Conservation (phyloP, 2,797 vertebrate species). For the Pantherophis vulpinus region DNA sequence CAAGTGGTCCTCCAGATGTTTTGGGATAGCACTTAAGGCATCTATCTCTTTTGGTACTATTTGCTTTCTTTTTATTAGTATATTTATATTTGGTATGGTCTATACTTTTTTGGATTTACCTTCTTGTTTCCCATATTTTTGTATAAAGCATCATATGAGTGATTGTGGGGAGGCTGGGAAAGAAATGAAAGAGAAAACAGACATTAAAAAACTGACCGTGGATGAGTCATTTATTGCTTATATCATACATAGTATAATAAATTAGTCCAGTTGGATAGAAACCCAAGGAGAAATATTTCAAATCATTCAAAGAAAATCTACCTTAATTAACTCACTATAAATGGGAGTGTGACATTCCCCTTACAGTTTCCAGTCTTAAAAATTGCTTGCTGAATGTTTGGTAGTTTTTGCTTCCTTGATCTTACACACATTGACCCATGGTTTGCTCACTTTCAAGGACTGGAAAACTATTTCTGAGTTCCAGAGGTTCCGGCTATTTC, state of each 20-base stretch:
- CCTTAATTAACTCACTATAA: neutral
- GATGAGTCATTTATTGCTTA: neutral
- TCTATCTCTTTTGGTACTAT: neutral
- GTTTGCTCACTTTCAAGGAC: neutral
- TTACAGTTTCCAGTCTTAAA: neutral
- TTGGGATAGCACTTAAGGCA: neutral
- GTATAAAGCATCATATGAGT: neutral
- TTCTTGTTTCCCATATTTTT: neutral
- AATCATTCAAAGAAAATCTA: neutral
- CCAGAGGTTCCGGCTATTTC: neutral
- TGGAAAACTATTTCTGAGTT: neutral
- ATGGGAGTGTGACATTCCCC: neutral
- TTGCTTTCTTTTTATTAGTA: neutral
- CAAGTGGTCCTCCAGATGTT: neutral
- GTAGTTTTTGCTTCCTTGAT: neutral
- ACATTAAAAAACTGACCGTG: neutral
- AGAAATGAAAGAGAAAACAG: neutral
- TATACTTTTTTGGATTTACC: neutral
- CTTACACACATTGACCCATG: neutral
- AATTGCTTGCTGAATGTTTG: neutral
- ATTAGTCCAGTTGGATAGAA: neutral
- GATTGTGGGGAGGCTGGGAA: neutral
- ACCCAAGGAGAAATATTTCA: neutral
- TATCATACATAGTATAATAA: neutral
- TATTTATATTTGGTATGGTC: neutral